Percentiles rank a stretch among this genome's conserved stretches.
phyloP scores from a whole-genome alignment of 2,113 vertebrate genomes.

The rabbit (Oryctolagus cuniculus) region DNA sequence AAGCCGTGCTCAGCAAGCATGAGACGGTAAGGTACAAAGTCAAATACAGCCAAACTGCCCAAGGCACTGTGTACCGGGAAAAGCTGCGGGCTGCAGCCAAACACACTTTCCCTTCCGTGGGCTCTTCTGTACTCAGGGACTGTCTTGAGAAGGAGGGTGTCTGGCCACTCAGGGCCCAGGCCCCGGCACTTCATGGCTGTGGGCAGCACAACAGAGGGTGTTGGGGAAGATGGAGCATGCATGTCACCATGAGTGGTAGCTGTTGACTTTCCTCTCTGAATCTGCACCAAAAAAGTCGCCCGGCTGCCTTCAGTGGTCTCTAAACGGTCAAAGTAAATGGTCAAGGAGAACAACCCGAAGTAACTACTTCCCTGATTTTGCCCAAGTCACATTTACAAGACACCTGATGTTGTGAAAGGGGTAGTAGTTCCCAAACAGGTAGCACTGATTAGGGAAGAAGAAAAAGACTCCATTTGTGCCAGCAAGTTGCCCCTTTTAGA shows the following conservation, averaged over 20 bases:
- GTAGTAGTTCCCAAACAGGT: not conserved
- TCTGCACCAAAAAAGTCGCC: too few relatives aligned
- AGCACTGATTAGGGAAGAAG: not conserved
- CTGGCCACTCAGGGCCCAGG: too few relatives aligned
- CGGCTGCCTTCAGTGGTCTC: not conserved
- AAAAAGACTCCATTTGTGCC: not conserved
- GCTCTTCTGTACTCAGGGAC: not conserved
- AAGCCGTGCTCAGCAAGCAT: slow-evolving; percentile 30
- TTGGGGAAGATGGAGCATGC: not conserved
- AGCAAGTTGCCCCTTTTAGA: not conserved
- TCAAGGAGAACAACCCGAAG: not conserved
- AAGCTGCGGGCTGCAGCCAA: slow-evolving; percentile 6
- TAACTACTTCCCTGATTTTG: not conserved
- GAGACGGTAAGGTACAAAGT: slow-evolving; percentile 47
- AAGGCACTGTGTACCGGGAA: not conserved
- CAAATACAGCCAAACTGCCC: slow-evolving; percentile 50
- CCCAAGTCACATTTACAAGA: not conserved
- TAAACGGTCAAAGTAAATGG: too few relatives aligned
- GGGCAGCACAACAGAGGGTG: not conserved
- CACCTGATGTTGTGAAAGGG: not conserved
- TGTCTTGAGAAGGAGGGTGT: not conserved
- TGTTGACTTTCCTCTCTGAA: not conserved
- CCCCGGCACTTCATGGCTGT: not conserved
- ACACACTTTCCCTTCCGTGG: not conserved
- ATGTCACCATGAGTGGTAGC: not conserved